Base-by-base conservation (phyloP, 2,113 vertebrate genomes). In the Sapayoa aenigma region DNA sequence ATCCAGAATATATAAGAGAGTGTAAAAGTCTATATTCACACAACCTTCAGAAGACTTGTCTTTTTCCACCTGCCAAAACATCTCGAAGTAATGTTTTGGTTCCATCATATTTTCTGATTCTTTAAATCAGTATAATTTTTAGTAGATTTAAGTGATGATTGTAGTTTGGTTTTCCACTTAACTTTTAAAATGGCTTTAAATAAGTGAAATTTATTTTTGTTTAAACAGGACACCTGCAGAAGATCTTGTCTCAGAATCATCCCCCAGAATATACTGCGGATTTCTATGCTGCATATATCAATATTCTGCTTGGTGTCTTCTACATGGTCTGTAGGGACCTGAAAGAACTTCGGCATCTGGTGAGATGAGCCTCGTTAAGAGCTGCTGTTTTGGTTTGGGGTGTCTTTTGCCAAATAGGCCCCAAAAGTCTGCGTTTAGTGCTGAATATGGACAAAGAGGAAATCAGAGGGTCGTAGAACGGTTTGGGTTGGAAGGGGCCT, bases 291-390 rank as follows among this genome's bases (percentile, higher is more conserved):
- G 98, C 98, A 11, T 99, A 99, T 96, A 98, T 99, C 96, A 99
- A 99, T 97, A 99, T 99, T 97, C 98, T 99, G 77, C 98, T 99
- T 95, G 99, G 99, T 76, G 99, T 99, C 87, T 99, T 99, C 96
- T 99, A 98, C 95, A 98, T 98, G 1, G 99, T 99, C 60, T 99
- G 99, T 94, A 98, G 99, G 84, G 99, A 99, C 97, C 97, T 99
- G 93, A 98, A 98, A 79, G 99, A 99, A 90, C 99, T 99, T 53
- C 98, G 97, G 25, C 99, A 99, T 97, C 97, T 99, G 98, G 99
- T 99, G 90, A 98, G 98, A 86, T 62, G 31, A 93, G 19, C 55
- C 65, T 44, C 44, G n/a, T 82, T 90, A 77, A 28, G n/a, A 30
- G 20, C 28, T 75, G 9, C 5, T 63, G 13, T 39, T 86, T 53